Evolutionary conservation across 2,113 vertebrate species (phyloP).

Genomic region (Morone chrysops): DNA sequence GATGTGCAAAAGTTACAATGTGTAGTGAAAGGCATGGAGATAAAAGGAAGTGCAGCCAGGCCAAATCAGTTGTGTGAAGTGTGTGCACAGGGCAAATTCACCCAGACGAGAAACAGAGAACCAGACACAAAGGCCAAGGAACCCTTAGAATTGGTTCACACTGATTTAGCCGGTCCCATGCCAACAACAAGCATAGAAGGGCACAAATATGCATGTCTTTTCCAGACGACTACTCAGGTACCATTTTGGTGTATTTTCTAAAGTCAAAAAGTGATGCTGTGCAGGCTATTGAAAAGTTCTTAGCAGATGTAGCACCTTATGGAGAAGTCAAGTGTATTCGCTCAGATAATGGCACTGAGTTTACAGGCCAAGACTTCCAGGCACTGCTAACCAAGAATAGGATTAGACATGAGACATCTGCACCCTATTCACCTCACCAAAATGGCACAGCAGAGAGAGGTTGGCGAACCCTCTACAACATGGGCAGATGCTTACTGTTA

Average conservation of each 20-base stretch:
- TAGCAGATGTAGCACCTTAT: slow-evolving; percentile 13
- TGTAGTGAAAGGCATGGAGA: not conserved
- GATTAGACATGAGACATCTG: slow-evolving; percentile 14
- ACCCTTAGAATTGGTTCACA: not conserved
- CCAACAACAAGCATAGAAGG: not conserved
- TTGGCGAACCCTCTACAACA: slow-evolving; percentile 10
- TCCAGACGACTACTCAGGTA: slow-evolving; percentile 11
- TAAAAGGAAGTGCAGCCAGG: not conserved
- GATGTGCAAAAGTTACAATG: not conserved
- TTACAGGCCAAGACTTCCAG: not conserved
- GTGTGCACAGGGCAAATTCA: slow-evolving; percentile 3
- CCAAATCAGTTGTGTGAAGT: not conserved
- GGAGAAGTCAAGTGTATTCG: slow-evolving; percentile 5
- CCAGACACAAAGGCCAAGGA: not conserved
- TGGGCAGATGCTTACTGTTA: slow-evolving; percentile 7
- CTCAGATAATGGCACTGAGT: slow-evolving; percentile 26
- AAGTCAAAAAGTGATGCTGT: slow-evolving; percentile 3
- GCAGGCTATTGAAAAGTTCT: no score
- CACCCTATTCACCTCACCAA: slow-evolving; percentile 11
- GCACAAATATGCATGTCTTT: slow-evolving; percentile 1
- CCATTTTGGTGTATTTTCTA: slow-evolving; percentile 11
- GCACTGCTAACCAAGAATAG: not conserved
- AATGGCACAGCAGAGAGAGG: slow-evolving; percentile 29
- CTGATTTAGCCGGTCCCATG: slow-evolving; percentile 25
- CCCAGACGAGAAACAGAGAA: not conserved